phyloP scores from a whole-genome alignment of 2,797 vertebrate species.

The Ptychobarbus kaznakovi region DNA sequence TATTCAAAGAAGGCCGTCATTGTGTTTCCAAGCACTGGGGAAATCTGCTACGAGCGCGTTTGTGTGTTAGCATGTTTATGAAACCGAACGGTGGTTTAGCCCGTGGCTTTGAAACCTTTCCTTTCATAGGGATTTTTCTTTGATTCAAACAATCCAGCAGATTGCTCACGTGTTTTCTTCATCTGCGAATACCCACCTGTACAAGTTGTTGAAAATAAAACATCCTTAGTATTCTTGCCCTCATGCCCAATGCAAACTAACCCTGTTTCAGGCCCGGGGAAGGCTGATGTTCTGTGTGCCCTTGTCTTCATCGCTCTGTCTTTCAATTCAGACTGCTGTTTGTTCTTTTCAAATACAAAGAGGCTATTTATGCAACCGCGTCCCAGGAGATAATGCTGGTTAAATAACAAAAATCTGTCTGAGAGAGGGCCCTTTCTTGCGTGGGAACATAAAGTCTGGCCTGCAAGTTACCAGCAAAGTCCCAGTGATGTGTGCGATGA shows the following conservation, averaged over 20 bases:
- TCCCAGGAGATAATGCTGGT: constrained; percentile 64
- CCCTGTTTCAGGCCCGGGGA: constrained; percentile 45
- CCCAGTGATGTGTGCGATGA: constrained; percentile 62
- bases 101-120: neutral
- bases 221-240: constrained; percentile 22
- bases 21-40: constrained; percentile 67
- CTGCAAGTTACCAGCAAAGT: constrained; percentile 38
- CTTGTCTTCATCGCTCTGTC: constrained; percentile 50
- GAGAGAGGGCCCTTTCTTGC: constrained; percentile 25
- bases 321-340: constrained; percentile 62
- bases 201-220: constrained; percentile 32
- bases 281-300: constrained; percentile 52
- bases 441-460: constrained; percentile 51
- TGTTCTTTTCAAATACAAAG: constrained; percentile 62
- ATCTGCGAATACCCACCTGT: constrained; percentile 37
- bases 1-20: constrained; percentile 61
- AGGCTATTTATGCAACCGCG: constrained; percentile 58
- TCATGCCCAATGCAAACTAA: constrained; percentile 38
- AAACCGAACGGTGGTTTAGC: neutral
- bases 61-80: neutral
- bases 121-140: neutral
- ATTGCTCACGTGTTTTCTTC: constrained; percentile 32
- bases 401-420: constrained; percentile 49
- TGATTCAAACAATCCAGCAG: neutral
- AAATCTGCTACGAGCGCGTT: neutral